phyloP scores from a whole-genome alignment of 2,797 vertebrate genomes.

The Poeciliopsis infans region DNA sequence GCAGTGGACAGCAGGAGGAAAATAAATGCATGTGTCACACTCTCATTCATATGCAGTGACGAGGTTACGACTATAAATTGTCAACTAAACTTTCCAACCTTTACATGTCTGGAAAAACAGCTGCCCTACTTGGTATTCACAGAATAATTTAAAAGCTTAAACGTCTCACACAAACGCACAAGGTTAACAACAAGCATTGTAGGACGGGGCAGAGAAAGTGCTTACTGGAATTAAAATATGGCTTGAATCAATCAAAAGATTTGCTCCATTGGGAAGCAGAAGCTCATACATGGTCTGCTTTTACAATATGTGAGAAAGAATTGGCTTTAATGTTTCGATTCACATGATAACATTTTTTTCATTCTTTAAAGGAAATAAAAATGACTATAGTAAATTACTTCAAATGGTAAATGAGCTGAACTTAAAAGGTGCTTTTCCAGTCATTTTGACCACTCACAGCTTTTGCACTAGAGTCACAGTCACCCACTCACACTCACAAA shows the following conservation, averaged over 20 bases:
- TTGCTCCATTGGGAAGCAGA: not conserved
- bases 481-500: too few relatives aligned
- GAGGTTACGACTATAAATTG: conserved; percentile 8
- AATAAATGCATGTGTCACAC: conserved; percentile 8
- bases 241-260: conserved; percentile 14
- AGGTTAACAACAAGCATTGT: conserved; percentile 7
- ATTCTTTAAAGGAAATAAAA: too few relatives aligned
- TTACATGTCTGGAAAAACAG: not conserved
- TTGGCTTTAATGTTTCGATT: not conserved
- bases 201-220: not conserved
- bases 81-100: conserved; percentile 19
- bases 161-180: not conserved
- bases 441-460: too few relatives aligned
- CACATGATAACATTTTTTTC: too few relatives aligned
- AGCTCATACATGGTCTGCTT: conserved; percentile 17
- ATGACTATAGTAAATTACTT: too few relatives aligned
- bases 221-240: conserved; percentile 10
- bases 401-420: too few relatives aligned
- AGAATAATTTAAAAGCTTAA: not conserved
- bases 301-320: conserved; percentile 7
- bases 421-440: too few relatives aligned
- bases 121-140: conserved; percentile 21
- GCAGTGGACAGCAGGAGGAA: not conserved
- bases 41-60: conserved; percentile 3
- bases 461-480: too few relatives aligned